phyloP scores from a whole-genome alignment of 2,888 invertebrate genomes.

The Lochmaea capreae region DNA sequence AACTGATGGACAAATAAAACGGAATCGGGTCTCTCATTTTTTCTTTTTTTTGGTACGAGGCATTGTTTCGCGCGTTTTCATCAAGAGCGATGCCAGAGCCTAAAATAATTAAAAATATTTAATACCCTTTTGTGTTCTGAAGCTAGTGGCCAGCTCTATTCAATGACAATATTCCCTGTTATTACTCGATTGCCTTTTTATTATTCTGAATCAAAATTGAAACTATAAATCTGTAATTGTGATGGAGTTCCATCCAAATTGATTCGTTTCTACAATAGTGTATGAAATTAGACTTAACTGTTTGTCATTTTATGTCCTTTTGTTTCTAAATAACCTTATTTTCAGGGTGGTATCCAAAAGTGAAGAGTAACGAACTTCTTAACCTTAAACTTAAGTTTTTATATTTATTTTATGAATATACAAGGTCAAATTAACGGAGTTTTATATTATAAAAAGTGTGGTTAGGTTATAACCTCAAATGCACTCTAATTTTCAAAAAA shows the following conservation, averaged over 20 bases:
- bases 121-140: constrained; percentile 39
- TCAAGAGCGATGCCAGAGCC: constrained; percentile 38
- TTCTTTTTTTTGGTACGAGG: constrained; percentile 57
- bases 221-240: constrained; percentile 27
- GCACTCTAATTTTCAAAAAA: too few relatives aligned
- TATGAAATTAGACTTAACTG: background rate
- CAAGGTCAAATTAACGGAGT: too few relatives aligned
- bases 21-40: constrained; percentile 57
- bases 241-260: background rate
- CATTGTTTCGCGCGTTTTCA: constrained; percentile 58
- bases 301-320: background rate
- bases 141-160: constrained; percentile 26
- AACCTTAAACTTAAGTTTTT: too few relatives aligned
- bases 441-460: too few relatives aligned
- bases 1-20: constrained; percentile 63
- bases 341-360: background rate
- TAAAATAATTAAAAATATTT: constrained; percentile 51
- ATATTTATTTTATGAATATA: too few relatives aligned
- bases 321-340: background rate
- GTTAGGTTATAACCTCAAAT: too few relatives aligned
- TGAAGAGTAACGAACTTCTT: too few relatives aligned
- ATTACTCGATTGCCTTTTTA: constrained; percentile 42
- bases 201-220: constrained; percentile 38
- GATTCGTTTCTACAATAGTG: background rate
- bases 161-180: constrained; percentile 34